Evolutionary conservation across 2,888 invertebrate genomes (phyloP).

Genomic region (Boloria euphrosyne): DNA sequence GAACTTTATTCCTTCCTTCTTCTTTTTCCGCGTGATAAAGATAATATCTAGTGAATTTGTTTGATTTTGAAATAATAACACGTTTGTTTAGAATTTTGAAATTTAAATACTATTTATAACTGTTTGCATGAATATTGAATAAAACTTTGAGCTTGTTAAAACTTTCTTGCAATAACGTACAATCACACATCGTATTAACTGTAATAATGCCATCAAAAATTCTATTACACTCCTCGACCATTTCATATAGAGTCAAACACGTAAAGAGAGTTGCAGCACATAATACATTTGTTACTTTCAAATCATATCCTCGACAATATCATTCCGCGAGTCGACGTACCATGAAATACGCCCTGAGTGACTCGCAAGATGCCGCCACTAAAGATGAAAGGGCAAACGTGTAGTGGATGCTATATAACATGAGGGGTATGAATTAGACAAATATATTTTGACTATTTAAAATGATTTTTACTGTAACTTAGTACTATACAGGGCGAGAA

Average conservation of each 20-base stretch:
- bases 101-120: too few relatives aligned
- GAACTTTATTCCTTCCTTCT: too few relatives aligned
- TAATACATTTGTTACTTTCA: constrained; percentile 77
- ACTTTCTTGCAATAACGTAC: constrained; percentile 7
- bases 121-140: too few relatives aligned
- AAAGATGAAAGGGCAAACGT: constrained; percentile 42
- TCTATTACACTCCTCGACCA: constrained; percentile 5
- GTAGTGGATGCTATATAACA: constrained; percentile 40
- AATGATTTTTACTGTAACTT: neutral
- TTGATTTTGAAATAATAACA: too few relatives aligned
- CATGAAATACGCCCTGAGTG: constrained; percentile 81
- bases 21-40: too few relatives aligned
- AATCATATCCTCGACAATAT: constrained; percentile 80
- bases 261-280: constrained; percentile 50
- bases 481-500: too few relatives aligned
- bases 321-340: constrained; percentile 79
- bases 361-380: constrained; percentile 75
- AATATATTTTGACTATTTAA: neutral
- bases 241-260: constrained; percentile 44
- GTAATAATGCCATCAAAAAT: neutral
- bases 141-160: too few relatives aligned
- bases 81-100: too few relatives aligned
- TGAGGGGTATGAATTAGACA: neutral
- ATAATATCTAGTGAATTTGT: too few relatives aligned
- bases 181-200: neutral